Percentiles rank a stretch among this genome's conserved stretches.
These are phyloP conservation scores for Tragelaphus strepsiceros DNA, from an alignment of 2,113 vertebrate genomes.

Conservation along the genomic window DNA sequence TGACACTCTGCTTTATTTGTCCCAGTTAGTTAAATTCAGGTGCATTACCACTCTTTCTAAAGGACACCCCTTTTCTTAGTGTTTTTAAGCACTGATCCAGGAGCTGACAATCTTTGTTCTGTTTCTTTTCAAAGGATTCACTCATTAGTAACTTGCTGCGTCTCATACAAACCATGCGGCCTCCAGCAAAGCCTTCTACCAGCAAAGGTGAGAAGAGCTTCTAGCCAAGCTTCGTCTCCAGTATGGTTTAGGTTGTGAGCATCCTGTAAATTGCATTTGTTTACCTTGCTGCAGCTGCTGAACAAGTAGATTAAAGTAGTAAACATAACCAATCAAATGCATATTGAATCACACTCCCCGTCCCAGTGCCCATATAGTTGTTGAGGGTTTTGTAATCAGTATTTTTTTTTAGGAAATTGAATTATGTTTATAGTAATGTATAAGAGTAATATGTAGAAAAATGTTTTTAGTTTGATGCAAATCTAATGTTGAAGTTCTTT, in stretches of 20 bases:
- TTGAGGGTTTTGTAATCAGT: not conserved
- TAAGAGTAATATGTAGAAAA: not conserved
- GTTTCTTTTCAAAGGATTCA: conserved; percentile 86
- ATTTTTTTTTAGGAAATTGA: not conserved
- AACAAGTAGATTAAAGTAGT: not conserved
- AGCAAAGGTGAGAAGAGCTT: conserved; percentile 83
- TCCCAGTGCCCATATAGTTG: not conserved
- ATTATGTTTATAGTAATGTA: not conserved
- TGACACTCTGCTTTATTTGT: not conserved
- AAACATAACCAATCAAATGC: not conserved
- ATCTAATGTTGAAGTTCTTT: not conserved
- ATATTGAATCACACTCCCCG: not conserved
- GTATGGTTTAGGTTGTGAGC: fast-evolving
- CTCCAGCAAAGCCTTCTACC: conserved; percentile 84
- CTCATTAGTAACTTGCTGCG: conserved; percentile 93
- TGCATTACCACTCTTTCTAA: no score
- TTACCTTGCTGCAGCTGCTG: not conserved
- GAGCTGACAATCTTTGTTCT: not conserved
- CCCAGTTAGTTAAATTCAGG: not conserved
- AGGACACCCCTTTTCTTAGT: not conserved
- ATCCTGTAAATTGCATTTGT: not conserved
- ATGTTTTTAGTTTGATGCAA: not conserved
- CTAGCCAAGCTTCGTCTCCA: not conserved
- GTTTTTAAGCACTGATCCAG: not conserved
- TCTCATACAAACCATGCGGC: conserved; percentile 97